phyloP scores from a whole-genome alignment of 1,140 invertebrate genomes.

The Matsumurasca onukii region DNA sequence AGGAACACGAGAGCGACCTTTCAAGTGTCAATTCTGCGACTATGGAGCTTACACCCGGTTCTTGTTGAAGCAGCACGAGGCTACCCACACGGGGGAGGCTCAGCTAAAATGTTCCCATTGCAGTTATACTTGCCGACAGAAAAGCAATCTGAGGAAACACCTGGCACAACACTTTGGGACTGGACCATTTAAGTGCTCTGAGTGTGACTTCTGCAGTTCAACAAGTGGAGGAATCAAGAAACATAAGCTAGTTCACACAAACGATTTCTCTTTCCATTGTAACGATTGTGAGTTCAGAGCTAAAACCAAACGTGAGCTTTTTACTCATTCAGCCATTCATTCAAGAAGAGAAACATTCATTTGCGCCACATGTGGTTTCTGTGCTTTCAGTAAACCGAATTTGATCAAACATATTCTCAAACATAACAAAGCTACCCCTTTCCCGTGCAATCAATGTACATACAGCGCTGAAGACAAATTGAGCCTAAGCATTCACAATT shows the following conservation, averaged over 20 bases:
- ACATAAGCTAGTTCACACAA: constrained; percentile 1
- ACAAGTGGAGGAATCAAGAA: neutral
- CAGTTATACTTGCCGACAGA: constrained; percentile 4
- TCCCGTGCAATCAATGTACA: neutral
- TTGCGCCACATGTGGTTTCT: constrained; percentile 8
- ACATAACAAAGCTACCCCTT: neutral
- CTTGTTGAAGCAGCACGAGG: constrained; percentile 9
- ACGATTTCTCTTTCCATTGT: neutral
- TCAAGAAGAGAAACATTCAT: neutral
- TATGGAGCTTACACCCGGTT: constrained; percentile 13
- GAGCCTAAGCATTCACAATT: neutral
- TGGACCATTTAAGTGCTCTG: constrained; percentile 7
- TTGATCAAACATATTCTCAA: constrained; percentile 4
- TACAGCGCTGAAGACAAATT: neutral
- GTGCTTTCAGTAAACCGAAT: neutral
- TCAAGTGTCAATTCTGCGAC: constrained; percentile 1
- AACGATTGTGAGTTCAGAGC: neutral
- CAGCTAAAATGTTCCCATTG: constrained; percentile 6
- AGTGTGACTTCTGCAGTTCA: neutral
- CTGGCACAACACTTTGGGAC: neutral
- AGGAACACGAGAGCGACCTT: neutral
- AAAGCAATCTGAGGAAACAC: constrained; percentile 11
- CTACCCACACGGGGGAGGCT: neutral
- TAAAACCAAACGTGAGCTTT: neutral
- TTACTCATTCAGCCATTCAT: neutral